Base-by-base conservation (phyloP, 2,888 invertebrate genomes). In the Andrena bicolor region DNA sequence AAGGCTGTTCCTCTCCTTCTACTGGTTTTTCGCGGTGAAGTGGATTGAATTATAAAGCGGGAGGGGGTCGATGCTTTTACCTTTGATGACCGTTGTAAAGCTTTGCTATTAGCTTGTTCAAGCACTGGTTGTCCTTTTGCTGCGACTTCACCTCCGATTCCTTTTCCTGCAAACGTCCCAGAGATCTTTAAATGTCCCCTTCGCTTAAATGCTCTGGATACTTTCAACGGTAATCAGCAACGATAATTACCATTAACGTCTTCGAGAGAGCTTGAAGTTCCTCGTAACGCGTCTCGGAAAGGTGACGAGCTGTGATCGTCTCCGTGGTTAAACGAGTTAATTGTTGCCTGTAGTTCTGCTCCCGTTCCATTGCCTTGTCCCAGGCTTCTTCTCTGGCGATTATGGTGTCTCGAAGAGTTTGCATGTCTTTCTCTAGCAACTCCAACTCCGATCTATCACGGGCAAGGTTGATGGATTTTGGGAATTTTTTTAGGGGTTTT, bases 371-470 rank as follows among this genome's bases (percentile, higher is more conserved):
- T 0, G 90, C 89, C 73, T 87, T 83, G 66, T 91, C 86, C 92
- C 91, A 91, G 7, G 88, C 85, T 70, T 90, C 86, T 85, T 93
- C 92, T 49, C 90, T 88, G 0, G 81, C 84, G 13, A 89, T 86
- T n/a, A 93, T 85, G 0, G 89, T 90, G 63, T 92, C 91, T 28
- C 90, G 89, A 56, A 93, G 80, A 23, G 84, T 87, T 64, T 87
- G 90, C 92, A 92, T 92, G 70, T 93, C 92, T 2, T 70, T 88
- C 60, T 92, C 92, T 63, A 93, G 63, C n/a, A 85, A 86, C 8
- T 91, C 91, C 58, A 93, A 76, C 72, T 93, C 93, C 0, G 90
- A 86, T 80, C 93, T 93, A 60, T 32, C 32, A 1, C 5, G 16
- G 48, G 35, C 6, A 49, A 16, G 30, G 10, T 6, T 20, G 1